phyloP scores from a whole-genome alignment of 2,797 vertebrate species.

The Enteromius thamalakanensis region DNA sequence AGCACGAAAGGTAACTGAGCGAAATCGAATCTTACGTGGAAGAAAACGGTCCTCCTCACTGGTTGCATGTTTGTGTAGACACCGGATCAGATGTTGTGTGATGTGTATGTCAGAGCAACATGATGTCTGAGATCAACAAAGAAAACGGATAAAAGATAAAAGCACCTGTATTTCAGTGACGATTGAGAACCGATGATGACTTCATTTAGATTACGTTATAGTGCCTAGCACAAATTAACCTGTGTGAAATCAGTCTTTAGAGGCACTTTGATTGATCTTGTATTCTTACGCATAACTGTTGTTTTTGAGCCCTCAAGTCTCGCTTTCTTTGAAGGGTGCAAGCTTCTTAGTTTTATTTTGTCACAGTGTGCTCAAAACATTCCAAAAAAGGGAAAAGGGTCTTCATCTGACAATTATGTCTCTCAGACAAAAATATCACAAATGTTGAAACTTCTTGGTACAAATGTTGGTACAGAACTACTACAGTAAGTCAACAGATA shows the following conservation, averaged over 20 bases:
- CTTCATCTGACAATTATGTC: slow-evolving; percentile 1
- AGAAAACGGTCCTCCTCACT: slow-evolving; percentile 16
- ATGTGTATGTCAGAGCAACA: slow-evolving; percentile 16
- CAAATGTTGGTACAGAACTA: neutral
- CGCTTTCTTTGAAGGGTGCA: neutral
- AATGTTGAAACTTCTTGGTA: slow-evolving; percentile 23
- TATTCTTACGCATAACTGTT: neutral
- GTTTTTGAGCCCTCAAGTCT: neutral
- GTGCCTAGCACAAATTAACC: slow-evolving; percentile 30
- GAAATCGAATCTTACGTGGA: neutral
- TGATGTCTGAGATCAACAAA: neutral
- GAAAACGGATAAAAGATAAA: neutral
- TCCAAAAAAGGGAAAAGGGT: slow-evolving; percentile 30
- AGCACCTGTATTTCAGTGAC: slow-evolving; percentile 39
- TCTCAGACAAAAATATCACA: neutral
- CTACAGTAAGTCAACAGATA: slow-evolving; percentile 11
- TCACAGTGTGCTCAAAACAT: neutral
- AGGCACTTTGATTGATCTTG: slow-evolving; percentile 11
- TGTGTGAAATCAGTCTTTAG: slow-evolving; percentile 28
- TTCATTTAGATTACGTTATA: slow-evolving; percentile 20
- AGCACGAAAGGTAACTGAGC: neutral
- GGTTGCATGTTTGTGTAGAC: slow-evolving; percentile 43
- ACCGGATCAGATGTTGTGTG: slow-evolving; percentile 19
- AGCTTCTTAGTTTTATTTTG: slow-evolving; percentile 21
- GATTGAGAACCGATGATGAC: neutral